Evolutionary conservation across 2,113 vertebrate genomes (phyloP), one percentile per base, ranked within the genome.

Genomic region (Buteo buteo): DNA sequence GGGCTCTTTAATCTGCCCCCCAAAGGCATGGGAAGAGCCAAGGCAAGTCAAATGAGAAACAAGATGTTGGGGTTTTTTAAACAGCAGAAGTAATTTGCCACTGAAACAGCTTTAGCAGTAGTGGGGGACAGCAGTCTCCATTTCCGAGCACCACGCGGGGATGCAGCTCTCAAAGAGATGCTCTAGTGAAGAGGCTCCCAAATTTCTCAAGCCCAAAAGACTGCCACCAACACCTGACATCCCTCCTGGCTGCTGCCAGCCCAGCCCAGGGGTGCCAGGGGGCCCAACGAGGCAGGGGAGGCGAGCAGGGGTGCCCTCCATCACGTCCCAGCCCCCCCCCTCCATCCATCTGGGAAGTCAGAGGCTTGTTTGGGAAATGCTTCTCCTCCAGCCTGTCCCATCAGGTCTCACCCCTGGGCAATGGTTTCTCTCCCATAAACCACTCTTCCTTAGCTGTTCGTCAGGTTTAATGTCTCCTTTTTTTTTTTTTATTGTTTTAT

Each of bases 241-340:
- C 61, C 19, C 66, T 49, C 65, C 58, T 49, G 82, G 55, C 28
- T 22, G 19, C 55, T 47, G 36, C n/a, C 36, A 44, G 70, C 79
- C 3, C 1, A n/a, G 38, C 52, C 20, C 16, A 25, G 50, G 26
- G 71, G 20, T 18, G 16, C 34, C 19, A 38, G 59, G 57, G 71
- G 28, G 25, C 14, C 16, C 42, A 18, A 2, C 1, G 3, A 28
- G 31, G 18, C 2, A 6, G 3, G 32, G 25, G 5, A 20, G 32
- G 34, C 0, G 22, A 88, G 49, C 15, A 31, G 64, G 45, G 86
- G 44, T 34, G 64, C 13, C 36, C 8, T 10, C 42, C 44, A 13
- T 32, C 59, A 14, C 36, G 32, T 67, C 74, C 58, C 1, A 1
- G 15, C 38, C 49, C 40, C 55, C 20, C 28, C 38, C 7, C 14